Evolutionary conservation across 1,140 invertebrate genomes (phyloP).

Genomic region (Kradibia gibbosae): DNA sequence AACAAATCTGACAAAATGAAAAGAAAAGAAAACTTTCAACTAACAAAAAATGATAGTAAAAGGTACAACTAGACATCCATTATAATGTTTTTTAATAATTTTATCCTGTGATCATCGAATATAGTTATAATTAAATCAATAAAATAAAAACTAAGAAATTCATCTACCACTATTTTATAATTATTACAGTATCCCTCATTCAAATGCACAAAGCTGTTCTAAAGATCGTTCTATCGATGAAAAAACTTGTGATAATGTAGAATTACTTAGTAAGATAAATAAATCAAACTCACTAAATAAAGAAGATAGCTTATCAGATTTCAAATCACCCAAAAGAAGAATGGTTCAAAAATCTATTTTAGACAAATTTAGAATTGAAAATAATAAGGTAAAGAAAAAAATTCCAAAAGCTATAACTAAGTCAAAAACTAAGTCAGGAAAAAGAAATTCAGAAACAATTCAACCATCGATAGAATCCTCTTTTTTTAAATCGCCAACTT

Average conservation of each 20-base stretch:
- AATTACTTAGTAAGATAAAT: slow-evolving; percentile 15
- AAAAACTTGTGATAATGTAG: neutral
- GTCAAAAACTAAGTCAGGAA: slow-evolving; percentile 34
- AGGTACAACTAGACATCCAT: neutral
- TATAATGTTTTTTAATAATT: neutral
- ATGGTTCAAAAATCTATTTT: slow-evolving; percentile 16
- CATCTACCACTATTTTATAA: slow-evolving; percentile 24
- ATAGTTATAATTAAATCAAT: neutral
- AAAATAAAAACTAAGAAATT: neutral
- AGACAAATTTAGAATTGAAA: slow-evolving; percentile 51
- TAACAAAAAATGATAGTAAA: neutral
- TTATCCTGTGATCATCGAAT: neutral
- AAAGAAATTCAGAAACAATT: slow-evolving; percentile 5
- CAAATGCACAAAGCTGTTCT: neutral
- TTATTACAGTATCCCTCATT: neutral
- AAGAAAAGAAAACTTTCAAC: neutral
- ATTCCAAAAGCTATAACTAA: slow-evolving; percentile 28
- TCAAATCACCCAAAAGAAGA: slow-evolving; percentile 61
- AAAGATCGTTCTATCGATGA: neutral
- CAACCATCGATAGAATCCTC: slow-evolving; percentile 62
- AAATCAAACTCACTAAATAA: slow-evolving; percentile 15
- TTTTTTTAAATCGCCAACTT: slow-evolving; percentile 61
- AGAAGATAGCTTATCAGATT: slow-evolving; percentile 63
- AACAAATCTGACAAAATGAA: neutral
- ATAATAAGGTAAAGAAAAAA: slow-evolving; percentile 48